phyloP scores from a whole-genome alignment of 2,113 vertebrate genomes.

The Rhegmatorhina hoffmannsi region DNA sequence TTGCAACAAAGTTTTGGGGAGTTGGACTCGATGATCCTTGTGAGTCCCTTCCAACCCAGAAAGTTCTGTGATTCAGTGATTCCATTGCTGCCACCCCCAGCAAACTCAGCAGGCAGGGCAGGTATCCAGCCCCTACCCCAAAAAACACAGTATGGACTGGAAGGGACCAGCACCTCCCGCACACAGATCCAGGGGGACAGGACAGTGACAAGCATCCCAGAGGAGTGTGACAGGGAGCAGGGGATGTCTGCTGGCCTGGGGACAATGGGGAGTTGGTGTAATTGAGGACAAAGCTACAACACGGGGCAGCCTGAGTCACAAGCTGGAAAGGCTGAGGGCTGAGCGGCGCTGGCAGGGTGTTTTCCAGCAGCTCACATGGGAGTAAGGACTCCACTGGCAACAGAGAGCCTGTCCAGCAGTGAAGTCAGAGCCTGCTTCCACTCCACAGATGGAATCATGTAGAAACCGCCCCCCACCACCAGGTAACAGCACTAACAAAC shows the following conservation, averaged over 20 bases:
- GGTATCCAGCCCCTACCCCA: not conserved
- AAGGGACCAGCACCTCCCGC: not conserved
- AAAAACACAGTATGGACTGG: not conserved
- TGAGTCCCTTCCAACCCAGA: not conserved
- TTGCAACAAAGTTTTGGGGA: not conserved
- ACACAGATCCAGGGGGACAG: not conserved
- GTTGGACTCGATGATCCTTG: not conserved
- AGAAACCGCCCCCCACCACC: too few relatives aligned
- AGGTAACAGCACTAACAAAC: not conserved
- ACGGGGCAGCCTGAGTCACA: not conserved
- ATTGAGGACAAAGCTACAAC: not conserved
- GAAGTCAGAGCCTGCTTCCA: not conserved
- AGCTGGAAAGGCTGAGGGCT: not conserved
- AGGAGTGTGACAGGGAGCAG: not conserved
- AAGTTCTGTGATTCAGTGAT: not conserved
- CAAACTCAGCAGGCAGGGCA: not conserved
- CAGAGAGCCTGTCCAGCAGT: not conserved
- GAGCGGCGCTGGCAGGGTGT: not conserved
- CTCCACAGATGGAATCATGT: not conserved
- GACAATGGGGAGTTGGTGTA: not conserved
- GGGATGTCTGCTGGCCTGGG: not conserved
- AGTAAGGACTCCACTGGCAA: not conserved
- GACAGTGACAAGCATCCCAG: not conserved
- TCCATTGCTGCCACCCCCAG: not conserved
- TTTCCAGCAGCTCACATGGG: not conserved